Base-by-base conservation (phyloP, 2,888 invertebrate species). In the Venustoraphidia nigricollis region DNA sequence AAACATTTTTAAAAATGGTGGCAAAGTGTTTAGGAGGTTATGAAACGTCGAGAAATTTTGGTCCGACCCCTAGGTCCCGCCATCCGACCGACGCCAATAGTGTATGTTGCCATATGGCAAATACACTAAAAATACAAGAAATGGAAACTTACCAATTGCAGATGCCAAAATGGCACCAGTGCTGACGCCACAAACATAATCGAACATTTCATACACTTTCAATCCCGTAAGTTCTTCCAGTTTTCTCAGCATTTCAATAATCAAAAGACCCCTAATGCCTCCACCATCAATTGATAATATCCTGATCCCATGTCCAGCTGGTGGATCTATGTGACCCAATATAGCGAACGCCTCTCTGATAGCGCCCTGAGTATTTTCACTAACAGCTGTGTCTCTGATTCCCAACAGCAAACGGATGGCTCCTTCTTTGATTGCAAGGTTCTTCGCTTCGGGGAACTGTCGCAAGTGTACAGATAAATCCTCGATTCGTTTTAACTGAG, bases 241-340 rank as follows among this genome's bases (percentile, higher is more conserved):
- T 56, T 81, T 80, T 45, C 79, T 76, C 53, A 94, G 66, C 63
- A 91, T 79, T 66, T 90, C 85, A 52, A 94, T 76, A 4, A 89
- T 86, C 52, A 91, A 72, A 52, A 93, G 72, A n/a, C 92, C 92
- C 51, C 91, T 75, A 51, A 88, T 82, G 44, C 93, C 93, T 41
- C 94, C 93, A 3, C 94, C 94, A 69, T 94, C 93, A 57, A 94
- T 84, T 1, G 88, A 72, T 45, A 94, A 71, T 48, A 94, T 77
- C 60, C 83, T 72, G 43, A 92, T 81, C 1, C 93, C 92, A 34
- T 73, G 71, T 1, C 81, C 79, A 49, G 74, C 74, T 5, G 83
- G 71, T 6, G 86, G 81, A 43, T 77, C 76, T 1, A 75, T 64
- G 62, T 84, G 73, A 0, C 91, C 91, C 54, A 89, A 63, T 50